phyloP scores from a whole-genome alignment of 2,888 invertebrate species.

The Parascotia fuliginaria region DNA sequence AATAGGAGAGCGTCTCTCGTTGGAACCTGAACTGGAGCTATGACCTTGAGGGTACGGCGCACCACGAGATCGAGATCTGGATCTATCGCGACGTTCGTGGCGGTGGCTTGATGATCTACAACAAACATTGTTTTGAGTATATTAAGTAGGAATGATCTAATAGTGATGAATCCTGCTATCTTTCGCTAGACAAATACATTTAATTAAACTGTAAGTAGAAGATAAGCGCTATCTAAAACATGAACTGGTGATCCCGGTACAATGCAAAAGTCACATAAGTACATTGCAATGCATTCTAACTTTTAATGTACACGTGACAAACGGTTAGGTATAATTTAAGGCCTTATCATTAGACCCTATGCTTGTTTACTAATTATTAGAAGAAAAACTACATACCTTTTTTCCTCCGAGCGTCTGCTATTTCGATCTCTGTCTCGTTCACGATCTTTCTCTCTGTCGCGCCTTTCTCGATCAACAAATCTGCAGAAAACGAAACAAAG shows the following conservation, averaged over 20 bases:
- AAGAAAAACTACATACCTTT: conserved; percentile 46
- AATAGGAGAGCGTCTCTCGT: conserved; percentile 58
- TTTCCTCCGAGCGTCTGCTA: conserved; percentile 67
- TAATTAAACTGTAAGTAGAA: too few species aligned
- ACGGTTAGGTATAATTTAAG: too few species aligned
- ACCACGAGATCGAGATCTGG: conserved; percentile 64
- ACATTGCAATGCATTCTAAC: too few species aligned
- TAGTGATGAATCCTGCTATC: too few species aligned
- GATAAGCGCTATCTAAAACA: too few species aligned
- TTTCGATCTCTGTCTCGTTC: conserved; percentile 67
- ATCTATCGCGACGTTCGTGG: conserved; percentile 50
- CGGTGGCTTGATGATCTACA: conserved; percentile 48
- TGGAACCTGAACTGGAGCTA: conserved; percentile 45
- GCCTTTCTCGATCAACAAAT: conserved; percentile 68
- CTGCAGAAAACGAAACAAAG: conserved; percentile 41
- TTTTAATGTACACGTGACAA: too few species aligned
- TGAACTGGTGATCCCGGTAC: too few species aligned
- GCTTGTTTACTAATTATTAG: neutral
- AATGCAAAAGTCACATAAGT: too few species aligned
- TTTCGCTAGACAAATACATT: too few species aligned
- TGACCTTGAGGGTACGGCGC: conserved; percentile 51
- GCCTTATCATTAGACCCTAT: too few species aligned
- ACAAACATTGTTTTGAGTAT: too few species aligned
- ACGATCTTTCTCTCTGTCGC: conserved; percentile 51
- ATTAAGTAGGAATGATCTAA: too few species aligned